Conservation (phyloP, 2,797 vertebrate genomes). For the Halcyon leucocephala region DNA sequence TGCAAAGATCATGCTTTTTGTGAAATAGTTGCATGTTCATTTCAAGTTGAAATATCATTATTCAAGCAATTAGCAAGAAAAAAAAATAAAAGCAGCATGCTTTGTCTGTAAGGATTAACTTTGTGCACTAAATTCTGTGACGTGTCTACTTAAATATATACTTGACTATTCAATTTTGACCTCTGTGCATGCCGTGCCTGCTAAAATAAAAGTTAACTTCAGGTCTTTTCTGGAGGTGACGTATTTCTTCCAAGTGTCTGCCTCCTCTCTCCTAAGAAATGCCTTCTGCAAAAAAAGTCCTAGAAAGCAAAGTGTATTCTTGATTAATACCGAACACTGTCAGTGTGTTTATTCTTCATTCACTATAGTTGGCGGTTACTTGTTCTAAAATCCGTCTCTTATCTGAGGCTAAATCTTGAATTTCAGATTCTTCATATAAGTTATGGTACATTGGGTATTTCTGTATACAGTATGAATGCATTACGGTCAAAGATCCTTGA, state of each 20-base stretch:
- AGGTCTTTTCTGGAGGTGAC: not conserved
- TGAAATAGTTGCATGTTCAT: conserved; percentile 73
- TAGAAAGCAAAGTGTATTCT: not conserved
- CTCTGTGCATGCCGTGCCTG: not conserved
- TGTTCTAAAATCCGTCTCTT: not conserved
- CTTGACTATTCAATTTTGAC: not conserved
- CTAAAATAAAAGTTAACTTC: not conserved
- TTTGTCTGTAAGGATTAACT: conserved; percentile 47
- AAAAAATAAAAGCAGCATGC: not conserved
- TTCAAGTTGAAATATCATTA: conserved; percentile 76
- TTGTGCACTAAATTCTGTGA: conserved; percentile 21
- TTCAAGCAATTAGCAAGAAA: conserved; percentile 64
- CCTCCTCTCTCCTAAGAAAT: not conserved
- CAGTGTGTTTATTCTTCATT: not conserved
- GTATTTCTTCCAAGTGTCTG: not conserved
- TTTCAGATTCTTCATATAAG: not conserved
- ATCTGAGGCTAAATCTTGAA: not conserved
- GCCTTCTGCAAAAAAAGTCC: not conserved
- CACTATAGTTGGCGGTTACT: not conserved
- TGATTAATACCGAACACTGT: not conserved
- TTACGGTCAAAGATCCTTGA: not conserved
- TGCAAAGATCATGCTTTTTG: conserved; percentile 57
- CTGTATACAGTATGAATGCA: not conserved
- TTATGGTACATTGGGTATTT: not conserved
- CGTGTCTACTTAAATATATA: not conserved